A percentile compares a stretch with the other conserved stretches of the same genome.
phyloP scores from a whole-genome alignment of 2,113 vertebrate species.

The Grammomys dolichurus region DNA sequence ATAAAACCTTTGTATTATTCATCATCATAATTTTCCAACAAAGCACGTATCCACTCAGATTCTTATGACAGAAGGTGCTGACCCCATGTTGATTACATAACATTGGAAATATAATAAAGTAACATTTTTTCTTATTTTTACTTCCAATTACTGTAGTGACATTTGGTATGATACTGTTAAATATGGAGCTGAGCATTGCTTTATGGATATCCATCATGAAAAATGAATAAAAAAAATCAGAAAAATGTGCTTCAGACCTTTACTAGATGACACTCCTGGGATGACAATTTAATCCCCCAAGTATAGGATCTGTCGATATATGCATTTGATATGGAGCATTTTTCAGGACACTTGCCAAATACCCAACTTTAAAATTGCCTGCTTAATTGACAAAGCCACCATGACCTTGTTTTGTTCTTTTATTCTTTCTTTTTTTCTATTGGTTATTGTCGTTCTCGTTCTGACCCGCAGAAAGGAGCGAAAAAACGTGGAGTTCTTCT shows the following conservation, averaged over 20 bases:
- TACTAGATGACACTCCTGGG: neutral
- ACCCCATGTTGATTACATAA: neutral
- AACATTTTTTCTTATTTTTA: neutral
- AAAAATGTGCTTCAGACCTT: neutral
- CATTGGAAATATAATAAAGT: neutral
- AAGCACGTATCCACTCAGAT: neutral
- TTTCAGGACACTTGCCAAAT: neutral
- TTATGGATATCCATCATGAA: neutral
- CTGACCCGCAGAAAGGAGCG: no score
- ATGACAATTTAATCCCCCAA: neutral
- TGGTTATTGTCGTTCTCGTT: no score
- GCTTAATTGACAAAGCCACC: neutral
- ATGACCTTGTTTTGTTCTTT: neutral
- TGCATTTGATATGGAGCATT: neutral
- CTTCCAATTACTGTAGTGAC: neutral
- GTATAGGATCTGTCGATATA: neutral
- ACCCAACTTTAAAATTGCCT: neutral
- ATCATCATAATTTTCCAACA: neutral
- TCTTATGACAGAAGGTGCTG: neutral
- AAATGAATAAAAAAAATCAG: neutral
- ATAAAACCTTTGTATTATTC: neutral
- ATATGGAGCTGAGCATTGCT: neutral
- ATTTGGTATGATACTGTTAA: neutral
- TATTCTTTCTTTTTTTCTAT: no score
- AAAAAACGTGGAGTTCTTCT: no score